Conservation (phyloP, 2,888 invertebrate genomes). For the Beris chalybata region DNA sequence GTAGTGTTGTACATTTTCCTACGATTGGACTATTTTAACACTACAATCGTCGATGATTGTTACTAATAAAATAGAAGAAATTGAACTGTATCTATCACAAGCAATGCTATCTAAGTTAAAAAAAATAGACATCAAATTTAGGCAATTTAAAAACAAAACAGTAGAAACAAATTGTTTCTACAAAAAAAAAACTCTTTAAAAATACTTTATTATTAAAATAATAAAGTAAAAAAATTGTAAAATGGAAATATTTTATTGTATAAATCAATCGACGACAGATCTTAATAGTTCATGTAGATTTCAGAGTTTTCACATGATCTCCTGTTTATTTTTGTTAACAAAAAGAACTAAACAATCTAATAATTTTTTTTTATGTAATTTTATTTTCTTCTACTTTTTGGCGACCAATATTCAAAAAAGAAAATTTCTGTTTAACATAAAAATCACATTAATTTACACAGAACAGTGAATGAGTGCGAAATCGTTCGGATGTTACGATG, state of each 20-base stretch:
- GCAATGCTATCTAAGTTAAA: background rate
- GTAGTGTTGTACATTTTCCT: slow-evolving; percentile 38
- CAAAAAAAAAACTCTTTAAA: background rate
- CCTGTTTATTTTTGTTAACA: slow-evolving; percentile 31
- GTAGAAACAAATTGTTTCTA: no score
- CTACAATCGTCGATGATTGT: slow-evolving; percentile 34
- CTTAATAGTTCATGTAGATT: slow-evolving; percentile 38
- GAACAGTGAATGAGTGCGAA: background rate
- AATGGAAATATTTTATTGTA: background rate
- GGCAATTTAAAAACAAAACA: no score
- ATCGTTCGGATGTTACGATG: background rate
- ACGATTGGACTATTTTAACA: slow-evolving; percentile 37
- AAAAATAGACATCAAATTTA: background rate
- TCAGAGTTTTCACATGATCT: slow-evolving; percentile 41
- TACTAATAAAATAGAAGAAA: slow-evolving; percentile 8
- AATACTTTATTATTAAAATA: background rate
- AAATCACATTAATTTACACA: no score
- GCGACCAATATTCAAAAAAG: no score
- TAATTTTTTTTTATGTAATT: slow-evolving; percentile 10
- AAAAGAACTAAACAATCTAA: slow-evolving; percentile 13
- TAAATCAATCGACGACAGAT: slow-evolving; percentile 21
- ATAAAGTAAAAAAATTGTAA: slow-evolving; percentile 1
- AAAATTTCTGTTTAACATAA: background rate
- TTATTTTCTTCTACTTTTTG: slow-evolving; percentile 4
- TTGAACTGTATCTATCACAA: background rate